phyloP scores from a whole-genome alignment of 2,888 invertebrate genomes.

The Ennomos fuscantarius region DNA sequence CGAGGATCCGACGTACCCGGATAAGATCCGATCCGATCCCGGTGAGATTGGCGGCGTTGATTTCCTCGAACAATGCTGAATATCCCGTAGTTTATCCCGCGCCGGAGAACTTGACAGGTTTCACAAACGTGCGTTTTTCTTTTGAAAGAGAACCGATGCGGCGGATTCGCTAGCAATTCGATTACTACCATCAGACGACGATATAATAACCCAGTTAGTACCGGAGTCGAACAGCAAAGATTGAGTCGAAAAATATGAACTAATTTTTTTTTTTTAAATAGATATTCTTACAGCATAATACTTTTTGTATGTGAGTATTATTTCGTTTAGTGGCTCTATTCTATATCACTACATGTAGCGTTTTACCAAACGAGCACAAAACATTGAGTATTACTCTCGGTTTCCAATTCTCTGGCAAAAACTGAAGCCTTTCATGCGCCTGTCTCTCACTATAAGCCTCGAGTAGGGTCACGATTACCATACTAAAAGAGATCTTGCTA shows the following conservation, averaged over 20 bases:
- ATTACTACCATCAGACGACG: slow-evolving; percentile 15
- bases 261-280: too few relatives aligned
- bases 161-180: slow-evolving; percentile 22
- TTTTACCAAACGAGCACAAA: slow-evolving; percentile 53
- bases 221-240: neutral
- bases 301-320: neutral
- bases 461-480: slow-evolving; percentile 15
- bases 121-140: slow-evolving; percentile 44
- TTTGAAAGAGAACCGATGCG: slow-evolving; percentile 22
- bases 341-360: slow-evolving; percentile 33
- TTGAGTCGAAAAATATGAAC: too few relatives aligned
- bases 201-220: slow-evolving; percentile 1
- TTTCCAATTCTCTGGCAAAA: slow-evolving; percentile 56
- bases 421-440: slow-evolving; percentile 59
- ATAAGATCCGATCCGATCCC: slow-evolving; percentile 64
- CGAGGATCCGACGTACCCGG: slow-evolving; percentile 45
- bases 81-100: slow-evolving; percentile 59
- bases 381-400: slow-evolving; percentile 47
- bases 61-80: slow-evolving; percentile 68
- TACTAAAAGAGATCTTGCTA: too few relatives aligned
- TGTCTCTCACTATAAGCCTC: slow-evolving; percentile 3
- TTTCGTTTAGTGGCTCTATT: slow-evolving; percentile 22
- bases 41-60: slow-evolving; percentile 70
- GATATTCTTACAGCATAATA: too few relatives aligned
- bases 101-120: slow-evolving; percentile 61